Evolutionary conservation across 2,888 invertebrate species (phyloP).

Genomic region (Pollenia angustigena): DNA sequence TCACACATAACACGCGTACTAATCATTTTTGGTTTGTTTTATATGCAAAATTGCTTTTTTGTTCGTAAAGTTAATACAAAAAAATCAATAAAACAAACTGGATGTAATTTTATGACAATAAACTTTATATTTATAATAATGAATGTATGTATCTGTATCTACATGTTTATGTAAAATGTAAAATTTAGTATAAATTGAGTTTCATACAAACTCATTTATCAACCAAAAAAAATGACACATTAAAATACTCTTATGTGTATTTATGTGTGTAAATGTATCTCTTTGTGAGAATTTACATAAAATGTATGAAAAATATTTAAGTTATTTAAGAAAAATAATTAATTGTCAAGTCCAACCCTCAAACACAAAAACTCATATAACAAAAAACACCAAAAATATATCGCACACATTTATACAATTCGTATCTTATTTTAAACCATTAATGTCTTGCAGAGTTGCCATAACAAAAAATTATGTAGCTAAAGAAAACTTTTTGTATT

Average conservation of each 20-base stretch:
- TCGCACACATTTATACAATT: background rate
- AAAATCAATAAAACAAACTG: slow-evolving; percentile 32
- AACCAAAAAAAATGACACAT: slow-evolving; percentile 2
- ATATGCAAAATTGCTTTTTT: slow-evolving; percentile 50
- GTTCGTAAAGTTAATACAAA: background rate
- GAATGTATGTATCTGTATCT: background rate
- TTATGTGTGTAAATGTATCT: background rate
- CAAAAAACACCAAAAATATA: background rate
- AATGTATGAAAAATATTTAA: slow-evolving; percentile 58
- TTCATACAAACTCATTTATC: slow-evolving; percentile 26
- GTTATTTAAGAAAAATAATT: slow-evolving; percentile 62
- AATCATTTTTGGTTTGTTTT: slow-evolving; percentile 32
- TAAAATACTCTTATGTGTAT: background rate
- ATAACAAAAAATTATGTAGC: background rate
- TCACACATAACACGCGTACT: slow-evolving; percentile 72
- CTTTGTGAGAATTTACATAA: slow-evolving; percentile 26
- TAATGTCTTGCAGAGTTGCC: background rate
- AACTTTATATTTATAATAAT: slow-evolving; percentile 53
- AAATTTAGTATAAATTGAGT: slow-evolving; percentile 32
- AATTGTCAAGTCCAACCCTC: slow-evolving; percentile 58
- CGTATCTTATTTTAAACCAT: background rate
- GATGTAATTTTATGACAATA: slow-evolving; percentile 55
- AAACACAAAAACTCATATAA: background rate
- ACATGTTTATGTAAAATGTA: background rate
- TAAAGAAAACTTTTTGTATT: too few species aligned